These are phyloP conservation scores for Vanacampus margaritifer DNA, from an alignment of 2,113 vertebrate species.

Conservation along the genomic window DNA sequence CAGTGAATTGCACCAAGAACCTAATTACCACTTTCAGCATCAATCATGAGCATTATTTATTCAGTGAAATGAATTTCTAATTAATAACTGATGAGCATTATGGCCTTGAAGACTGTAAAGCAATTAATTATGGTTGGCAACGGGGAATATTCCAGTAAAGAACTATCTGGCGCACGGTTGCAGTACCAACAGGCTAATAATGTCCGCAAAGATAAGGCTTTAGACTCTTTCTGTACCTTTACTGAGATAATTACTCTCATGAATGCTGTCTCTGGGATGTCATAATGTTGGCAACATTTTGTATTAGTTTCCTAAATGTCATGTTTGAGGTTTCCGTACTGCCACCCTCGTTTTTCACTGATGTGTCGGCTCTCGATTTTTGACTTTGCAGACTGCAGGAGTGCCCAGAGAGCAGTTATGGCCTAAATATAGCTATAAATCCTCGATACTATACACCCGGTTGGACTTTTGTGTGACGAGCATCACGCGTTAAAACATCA, in stretches of 20 bases:
- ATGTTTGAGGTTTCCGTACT: conserved; percentile 12
- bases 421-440: neutral
- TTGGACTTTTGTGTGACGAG: conserved; percentile 30
- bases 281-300: conserved; percentile 30
- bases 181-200: conserved; percentile 71
- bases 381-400: neutral
- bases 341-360: conserved; percentile 3
- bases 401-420: conserved; percentile 2
- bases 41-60: conserved; percentile 99
- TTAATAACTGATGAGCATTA: conserved; percentile 99
- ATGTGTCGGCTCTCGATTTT: conserved; percentile 20
- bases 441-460: neutral
- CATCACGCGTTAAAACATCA: conserved; percentile 35
- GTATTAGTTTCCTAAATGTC: conserved; percentile 20
- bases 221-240: conserved; percentile 59
- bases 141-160: conserved; percentile 80
- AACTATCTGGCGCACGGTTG: conserved; percentile 78
- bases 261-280: conserved; percentile 39
- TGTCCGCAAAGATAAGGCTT: conserved; percentile 72
- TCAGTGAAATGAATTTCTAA: conserved; percentile 99
- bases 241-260: conserved; percentile 63
- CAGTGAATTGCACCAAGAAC: conserved; percentile 83
- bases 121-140: conserved; percentile 95
- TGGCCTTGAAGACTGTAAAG: conserved; percentile 92
- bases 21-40: conserved; percentile 99